Base-by-base conservation (phyloP, 2,888 invertebrate genomes). In the Ormyrus pomaceus region DNA sequence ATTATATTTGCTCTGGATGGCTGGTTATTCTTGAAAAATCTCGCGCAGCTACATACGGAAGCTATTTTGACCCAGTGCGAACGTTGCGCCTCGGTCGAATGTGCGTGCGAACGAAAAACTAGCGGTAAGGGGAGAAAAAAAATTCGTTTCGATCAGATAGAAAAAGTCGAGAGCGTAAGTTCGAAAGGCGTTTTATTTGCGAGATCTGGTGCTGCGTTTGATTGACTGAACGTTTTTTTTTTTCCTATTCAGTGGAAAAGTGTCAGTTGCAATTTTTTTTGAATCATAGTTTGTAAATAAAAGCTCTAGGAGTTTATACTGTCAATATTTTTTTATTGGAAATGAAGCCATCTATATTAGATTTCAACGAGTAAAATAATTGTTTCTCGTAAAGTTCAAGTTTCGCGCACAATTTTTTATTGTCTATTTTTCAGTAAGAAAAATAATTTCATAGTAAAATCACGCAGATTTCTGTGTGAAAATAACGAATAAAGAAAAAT, bases 141-240 rank as follows among this genome's bases (percentile, higher is more conserved):
- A 77, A n/a, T 61, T 7, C 34, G 9, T 65, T 75, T 74, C 46
- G 59, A 70, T 70, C 19, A 19, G 19, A 46, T 53, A 68, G 46
- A 19, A 19, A 19, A 76, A 55, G n/a, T 48, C 6, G 56, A 13
- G 13, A 65, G 45, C 19, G 55, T 34, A 46, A 11, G 69, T 68
- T 76, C 11, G 11, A 62, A 69, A 65, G 19, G 59, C 71, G 55
- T 78, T 78, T 72, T 78, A 72, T 66, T 78, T 61, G 72, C 53
- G 45, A 59, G 58, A 59, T 71, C 45, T 71, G 71, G 71, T 48
- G 10, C 50, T 55, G n/a, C 13, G 55, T n/a, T 70, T 77, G 70
- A 77, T 77, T 51, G 77, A 69, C 64, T 7, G 8, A 34, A 34
- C 5, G 61, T 11, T 51, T 76, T 69, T 76, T 62, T 62, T 19